Base-by-base conservation (phyloP, 64 coral and sea anemone species). In the Porites lutea region DNA sequence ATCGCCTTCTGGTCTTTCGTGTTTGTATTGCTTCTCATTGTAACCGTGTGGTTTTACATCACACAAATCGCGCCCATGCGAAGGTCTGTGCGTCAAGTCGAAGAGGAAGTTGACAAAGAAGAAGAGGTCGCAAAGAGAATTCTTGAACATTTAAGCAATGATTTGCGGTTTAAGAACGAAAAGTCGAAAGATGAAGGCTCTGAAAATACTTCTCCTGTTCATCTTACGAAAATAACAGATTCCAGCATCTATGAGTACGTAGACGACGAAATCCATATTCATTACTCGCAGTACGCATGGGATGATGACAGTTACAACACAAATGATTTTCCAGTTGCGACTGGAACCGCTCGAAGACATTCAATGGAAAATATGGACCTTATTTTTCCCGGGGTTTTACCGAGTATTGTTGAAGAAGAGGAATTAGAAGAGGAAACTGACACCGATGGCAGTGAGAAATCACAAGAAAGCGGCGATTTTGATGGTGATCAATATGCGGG, bases 361-460 rank as follows among this genome's bases (percentile, higher is more conserved):
- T 96, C 95, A 51, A 96, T 96, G 95, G 95, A 96, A 79, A 92
- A 96, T 75, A 96, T 96, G 95, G 89, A 82, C 80, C 74, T 96
- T 43, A 91, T 96, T 65, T 96, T 96, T 18, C 95, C 95, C 48
- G 95, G 95, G 19, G 65, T 88, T 87, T 91, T 96, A 68, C 82
- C 95, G 8, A 94, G 77, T 76, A 96, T 96, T 52, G 79, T 84
- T 48, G 95, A 96, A 82, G 94, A 96, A 66, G 90, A 87, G 20
- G 93, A 91, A 52, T 61, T 83, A 46, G 94, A 88, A 59, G 86
- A 87, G 22, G 94, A 82, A 59, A 75, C 15, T 61, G 68, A 77
- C 45, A 66, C 15, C 15, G 67, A 94, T 66, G 67, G 65, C 20
- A 86, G 71, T 11, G 77, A 94, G 20, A 66, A 71, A 11, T 75